Conservation (phyloP, 2,888 invertebrate species). For the Coleophora deauratella region DNA sequence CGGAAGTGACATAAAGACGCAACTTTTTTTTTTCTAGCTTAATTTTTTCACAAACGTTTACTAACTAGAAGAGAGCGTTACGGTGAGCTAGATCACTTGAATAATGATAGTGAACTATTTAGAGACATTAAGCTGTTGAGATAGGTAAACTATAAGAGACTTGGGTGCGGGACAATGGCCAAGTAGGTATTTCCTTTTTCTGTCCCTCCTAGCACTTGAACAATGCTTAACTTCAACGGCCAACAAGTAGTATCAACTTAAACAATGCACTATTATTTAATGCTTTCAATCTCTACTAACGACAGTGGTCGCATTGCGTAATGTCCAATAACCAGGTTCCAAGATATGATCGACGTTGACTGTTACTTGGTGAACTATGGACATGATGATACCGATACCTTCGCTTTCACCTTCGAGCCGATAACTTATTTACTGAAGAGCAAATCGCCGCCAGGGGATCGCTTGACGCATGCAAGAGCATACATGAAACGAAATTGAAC, state of each 20-base stretch:
- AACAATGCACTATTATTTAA: conserved; percentile 11
- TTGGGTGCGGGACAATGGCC: too few relatives aligned
- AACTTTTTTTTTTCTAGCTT: too few relatives aligned
- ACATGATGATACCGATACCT: conserved; percentile 30
- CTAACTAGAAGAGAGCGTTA: too few relatives aligned
- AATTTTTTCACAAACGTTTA: too few relatives aligned
- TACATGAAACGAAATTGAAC: conserved; percentile 27
- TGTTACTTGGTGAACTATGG: conserved; percentile 44
- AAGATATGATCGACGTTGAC: conserved; percentile 34
- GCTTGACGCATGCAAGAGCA: conserved; percentile 10
- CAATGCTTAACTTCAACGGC: too few relatives aligned
- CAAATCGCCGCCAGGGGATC: conserved; percentile 39
- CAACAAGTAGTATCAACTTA: background rate
- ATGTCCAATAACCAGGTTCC: conserved; percentile 10
- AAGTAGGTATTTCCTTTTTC: too few relatives aligned
- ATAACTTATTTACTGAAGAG: conserved; percentile 43
- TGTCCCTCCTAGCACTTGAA: too few relatives aligned
- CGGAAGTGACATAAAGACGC: too few relatives aligned
- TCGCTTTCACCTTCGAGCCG: conserved; percentile 44
- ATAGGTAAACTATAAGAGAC: too few relatives aligned
- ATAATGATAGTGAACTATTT: too few relatives aligned
- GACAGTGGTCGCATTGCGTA: conserved; percentile 11
- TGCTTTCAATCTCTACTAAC: conserved; percentile 12
- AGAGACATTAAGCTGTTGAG: too few relatives aligned
- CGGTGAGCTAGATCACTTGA: too few relatives aligned